phyloP scores from a whole-genome alignment of 2,113 vertebrate genomes.

The Leucoraja erinaceus region DNA sequence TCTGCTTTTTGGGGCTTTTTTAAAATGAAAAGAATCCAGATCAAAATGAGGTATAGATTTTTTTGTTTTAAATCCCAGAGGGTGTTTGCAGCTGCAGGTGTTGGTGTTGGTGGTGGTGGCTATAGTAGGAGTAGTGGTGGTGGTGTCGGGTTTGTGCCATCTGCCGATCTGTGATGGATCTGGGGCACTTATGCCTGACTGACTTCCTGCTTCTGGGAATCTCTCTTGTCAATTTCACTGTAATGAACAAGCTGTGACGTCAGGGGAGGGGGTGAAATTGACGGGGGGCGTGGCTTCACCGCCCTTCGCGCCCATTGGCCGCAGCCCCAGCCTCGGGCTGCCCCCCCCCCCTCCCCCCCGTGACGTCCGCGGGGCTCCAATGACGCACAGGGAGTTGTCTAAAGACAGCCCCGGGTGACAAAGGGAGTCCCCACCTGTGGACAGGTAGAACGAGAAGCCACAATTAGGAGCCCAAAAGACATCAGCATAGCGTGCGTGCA shows the following conservation, averaged over 20 bases:
- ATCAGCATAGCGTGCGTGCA: neutral
- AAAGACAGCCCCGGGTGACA: neutral
- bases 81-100: neutral
- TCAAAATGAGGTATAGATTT: neutral
- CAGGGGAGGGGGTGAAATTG: neutral
- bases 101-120: too few relatives aligned
- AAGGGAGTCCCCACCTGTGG: neutral
- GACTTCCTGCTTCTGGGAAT: constrained; percentile 25
- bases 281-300: neutral
- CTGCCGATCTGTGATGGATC: neutral
- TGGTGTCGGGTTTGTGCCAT: neutral
- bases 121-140: too few relatives aligned
- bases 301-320: neutral
- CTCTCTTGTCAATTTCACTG: constrained; percentile 17
- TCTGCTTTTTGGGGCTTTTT: neutral
- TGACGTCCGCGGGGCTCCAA: neutral
- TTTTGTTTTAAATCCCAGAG: neutral
- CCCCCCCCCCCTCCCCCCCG: neutral
- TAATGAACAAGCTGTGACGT: neutral
- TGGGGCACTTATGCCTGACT: neutral
- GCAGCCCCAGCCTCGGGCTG: neutral
- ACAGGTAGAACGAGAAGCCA: neutral
- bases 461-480: neutral
- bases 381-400: neutral
- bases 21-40: neutral